phyloP scores from a whole-genome alignment of 2,888 invertebrate genomes.

The Eulithis testata region DNA sequence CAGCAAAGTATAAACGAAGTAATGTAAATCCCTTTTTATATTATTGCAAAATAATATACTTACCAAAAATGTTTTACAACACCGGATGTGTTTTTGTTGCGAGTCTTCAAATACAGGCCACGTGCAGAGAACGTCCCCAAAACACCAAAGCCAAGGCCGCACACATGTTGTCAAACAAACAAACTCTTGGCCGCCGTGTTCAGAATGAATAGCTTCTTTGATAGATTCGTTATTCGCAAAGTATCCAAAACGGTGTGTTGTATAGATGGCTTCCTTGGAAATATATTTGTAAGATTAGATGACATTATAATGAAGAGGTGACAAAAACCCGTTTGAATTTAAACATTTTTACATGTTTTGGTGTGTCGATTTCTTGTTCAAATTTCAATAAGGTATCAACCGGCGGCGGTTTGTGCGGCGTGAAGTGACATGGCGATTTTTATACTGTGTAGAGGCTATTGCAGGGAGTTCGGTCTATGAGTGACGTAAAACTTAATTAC shows the following conservation, averaged over 20 bases:
- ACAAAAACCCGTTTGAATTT: slow-evolving; percentile 3
- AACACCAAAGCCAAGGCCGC: slow-evolving; percentile 59
- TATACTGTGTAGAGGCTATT: slow-evolving; percentile 74
- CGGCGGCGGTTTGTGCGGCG: slow-evolving; percentile 27
- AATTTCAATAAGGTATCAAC: slow-evolving; percentile 18
- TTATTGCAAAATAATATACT: slow-evolving; percentile 15
- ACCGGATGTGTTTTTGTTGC: slow-evolving; percentile 57
- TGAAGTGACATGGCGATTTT: slow-evolving; percentile 72
- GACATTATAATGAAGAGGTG: slow-evolving; percentile 1
- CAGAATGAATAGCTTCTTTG: slow-evolving; percentile 42
- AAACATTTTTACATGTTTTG: not conserved
- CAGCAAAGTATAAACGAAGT: slow-evolving; percentile 12
- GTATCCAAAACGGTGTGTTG: slow-evolving; percentile 20
- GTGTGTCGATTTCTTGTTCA: slow-evolving; percentile 2
- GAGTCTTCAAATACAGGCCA: slow-evolving; percentile 52
- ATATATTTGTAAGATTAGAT: slow-evolving; percentile 12
- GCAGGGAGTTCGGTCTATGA: slow-evolving; percentile 76
- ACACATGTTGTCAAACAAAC: slow-evolving; percentile 60
- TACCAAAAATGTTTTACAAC: slow-evolving; percentile 32
- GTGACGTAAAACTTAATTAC: slow-evolving; percentile 83
- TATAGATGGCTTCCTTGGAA: slow-evolving; percentile 22
- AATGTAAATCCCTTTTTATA: slow-evolving; percentile 17
- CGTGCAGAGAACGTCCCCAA: slow-evolving; percentile 60
- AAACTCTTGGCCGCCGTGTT: slow-evolving; percentile 45
- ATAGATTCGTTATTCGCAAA: slow-evolving; percentile 41